Evolutionary conservation across 2,113 vertebrate genomes (phyloP).

Genomic region (Rattus norvegicus): GRCr8 NC_086026.1:72389001-72389500

Average conservation of each 20-base stretch:
- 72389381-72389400: background rate
- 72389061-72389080: background rate
- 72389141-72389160: background rate
- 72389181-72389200: background rate
- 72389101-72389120: background rate
- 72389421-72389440: background rate
- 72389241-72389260: background rate
- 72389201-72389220: background rate
- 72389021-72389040: background rate
- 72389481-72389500: background rate
- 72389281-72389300: background rate
- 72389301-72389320: conserved; percentile 28
- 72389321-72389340: background rate
- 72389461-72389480: no score
- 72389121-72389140: background rate
- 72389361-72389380: background rate
- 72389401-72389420: background rate
- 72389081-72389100: background rate
- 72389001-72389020: background rate
- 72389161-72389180: background rate
- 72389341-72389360: background rate
- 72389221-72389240: background rate
- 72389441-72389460: background rate
- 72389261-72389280: background rate
- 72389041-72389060: background rate